Evolutionary conservation across 2,888 invertebrate genomes (phyloP).

Genomic region (Drosophila sordidula): DNA sequence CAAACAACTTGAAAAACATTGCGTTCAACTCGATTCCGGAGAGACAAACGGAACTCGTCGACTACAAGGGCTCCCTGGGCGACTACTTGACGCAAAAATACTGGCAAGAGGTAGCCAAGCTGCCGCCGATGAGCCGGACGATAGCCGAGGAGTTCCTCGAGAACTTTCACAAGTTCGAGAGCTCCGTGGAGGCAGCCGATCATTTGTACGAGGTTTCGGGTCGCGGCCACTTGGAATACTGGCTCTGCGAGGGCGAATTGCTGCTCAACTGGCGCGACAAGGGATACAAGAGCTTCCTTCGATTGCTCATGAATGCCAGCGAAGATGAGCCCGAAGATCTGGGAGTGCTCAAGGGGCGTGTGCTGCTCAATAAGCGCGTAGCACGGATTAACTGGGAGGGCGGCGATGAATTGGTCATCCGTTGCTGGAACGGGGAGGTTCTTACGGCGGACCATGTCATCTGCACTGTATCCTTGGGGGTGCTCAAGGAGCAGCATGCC

Average conservation of each 20-base stretch:
- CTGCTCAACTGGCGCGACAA: constrained; percentile 90
- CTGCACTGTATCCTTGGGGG: constrained; percentile 87
- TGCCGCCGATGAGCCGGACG: constrained; percentile 77
- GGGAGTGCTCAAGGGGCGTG: constrained; percentile 81
- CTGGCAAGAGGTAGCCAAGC: constrained; percentile 66
- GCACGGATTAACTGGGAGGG: constrained; percentile 70
- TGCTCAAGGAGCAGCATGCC: constrained; percentile 85
- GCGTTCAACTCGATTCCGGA: constrained; percentile 83
- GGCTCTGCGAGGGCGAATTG: constrained; percentile 89
- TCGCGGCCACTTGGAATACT: constrained; percentile 87
- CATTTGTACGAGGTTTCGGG: constrained; percentile 89
- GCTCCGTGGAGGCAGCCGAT: constrained; percentile 87
- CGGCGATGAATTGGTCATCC: constrained; percentile 52
- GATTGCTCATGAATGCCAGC: constrained; percentile 86
- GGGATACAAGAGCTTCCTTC: constrained; percentile 89
- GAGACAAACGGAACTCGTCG: constrained; percentile 76
- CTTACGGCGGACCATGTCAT: constrained; percentile 87
- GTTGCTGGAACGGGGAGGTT: constrained; percentile 83
- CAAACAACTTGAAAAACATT: constrained; percentile 81
- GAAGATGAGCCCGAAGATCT: constrained; percentile 45
- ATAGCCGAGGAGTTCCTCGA: constrained; percentile 86
- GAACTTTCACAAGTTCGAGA: constrained; percentile 86
- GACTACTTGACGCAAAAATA: constrained; percentile 79
- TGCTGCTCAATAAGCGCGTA: constrained; percentile 73
- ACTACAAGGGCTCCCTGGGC: constrained; percentile 82